phyloP scores from a whole-genome alignment of 2,888 invertebrate species.

The Hirtodrosophila alboralis region DNA sequence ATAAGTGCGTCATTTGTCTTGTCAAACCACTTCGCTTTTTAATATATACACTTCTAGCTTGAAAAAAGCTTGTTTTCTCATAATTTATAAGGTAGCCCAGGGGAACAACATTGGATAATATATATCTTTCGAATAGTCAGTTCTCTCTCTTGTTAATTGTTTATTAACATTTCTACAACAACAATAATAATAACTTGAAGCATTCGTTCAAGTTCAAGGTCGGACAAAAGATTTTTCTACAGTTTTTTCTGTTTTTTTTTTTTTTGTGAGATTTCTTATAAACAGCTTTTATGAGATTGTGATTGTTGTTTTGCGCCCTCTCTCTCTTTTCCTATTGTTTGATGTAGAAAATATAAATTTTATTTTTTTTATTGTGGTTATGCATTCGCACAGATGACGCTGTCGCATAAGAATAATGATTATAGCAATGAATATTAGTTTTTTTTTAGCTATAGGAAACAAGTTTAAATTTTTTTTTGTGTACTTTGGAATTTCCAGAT shows the following conservation, averaged over 20 bases:
- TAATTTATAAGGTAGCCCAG: slow-evolving; percentile 35
- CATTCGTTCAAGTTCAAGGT: slow-evolving; percentile 73
- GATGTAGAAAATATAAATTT: too few relatives aligned
- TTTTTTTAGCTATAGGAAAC: slow-evolving; percentile 29
- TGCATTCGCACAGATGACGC: slow-evolving; percentile 26
- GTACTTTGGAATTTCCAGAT: slow-evolving; percentile 39
- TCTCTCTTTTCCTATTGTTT: too few relatives aligned
- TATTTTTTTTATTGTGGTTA: too few relatives aligned
- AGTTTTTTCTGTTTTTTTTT: slow-evolving; percentile 20
- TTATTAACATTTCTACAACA: slow-evolving; percentile 34
- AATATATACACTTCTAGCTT: too few relatives aligned
- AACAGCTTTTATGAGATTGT: slow-evolving; percentile 26
- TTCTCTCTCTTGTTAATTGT: slow-evolving; percentile 49
- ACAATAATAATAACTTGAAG: slow-evolving; percentile 32
- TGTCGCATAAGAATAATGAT: slow-evolving; percentile 1
- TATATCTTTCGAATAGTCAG: too few relatives aligned
- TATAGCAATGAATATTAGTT: slow-evolving; percentile 4
- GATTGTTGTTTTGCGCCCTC: slow-evolving; percentile 33
- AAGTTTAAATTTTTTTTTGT: slow-evolving; percentile 34
- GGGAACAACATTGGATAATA: too few relatives aligned
- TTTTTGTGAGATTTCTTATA: slow-evolving; percentile 18
- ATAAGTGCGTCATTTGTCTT: slow-evolving; percentile 43
- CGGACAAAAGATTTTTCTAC: slow-evolving; percentile 60
- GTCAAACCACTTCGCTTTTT: slow-evolving; percentile 37
- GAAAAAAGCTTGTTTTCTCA: slow-evolving; percentile 35